Conservation (phyloP, 2,888 invertebrate species). For the Actias luna region DNA sequence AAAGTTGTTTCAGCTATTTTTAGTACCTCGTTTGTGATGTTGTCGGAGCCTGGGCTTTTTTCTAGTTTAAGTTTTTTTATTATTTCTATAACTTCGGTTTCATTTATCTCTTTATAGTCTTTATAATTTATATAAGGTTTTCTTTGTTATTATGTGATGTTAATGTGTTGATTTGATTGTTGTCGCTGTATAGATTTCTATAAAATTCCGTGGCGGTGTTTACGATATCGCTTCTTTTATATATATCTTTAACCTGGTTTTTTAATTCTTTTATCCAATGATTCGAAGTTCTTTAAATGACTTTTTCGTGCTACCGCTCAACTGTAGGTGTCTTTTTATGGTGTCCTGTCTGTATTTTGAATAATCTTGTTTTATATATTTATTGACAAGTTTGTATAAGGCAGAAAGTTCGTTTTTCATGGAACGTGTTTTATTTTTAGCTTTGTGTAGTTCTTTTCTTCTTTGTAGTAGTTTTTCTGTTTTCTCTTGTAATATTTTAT, state of each 20-base stretch:
- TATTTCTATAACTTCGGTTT: slow-evolving; percentile 20
- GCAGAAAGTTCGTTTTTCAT: slow-evolving; percentile 14
- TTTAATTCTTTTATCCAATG: slow-evolving; percentile 24
- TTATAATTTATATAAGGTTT: background rate
- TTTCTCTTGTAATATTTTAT: slow-evolving; percentile 19
- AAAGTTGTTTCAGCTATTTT: slow-evolving; percentile 11
- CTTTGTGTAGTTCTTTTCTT: slow-evolving; percentile 25
- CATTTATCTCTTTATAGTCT: slow-evolving; percentile 4
- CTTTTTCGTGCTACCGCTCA: too few relatives aligned
- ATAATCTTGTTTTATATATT: too few relatives aligned
- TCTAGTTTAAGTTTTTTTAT: slow-evolving; percentile 21
- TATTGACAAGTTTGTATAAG: too few relatives aligned
- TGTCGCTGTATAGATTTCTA: slow-evolving; percentile 20
- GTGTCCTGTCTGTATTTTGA: too few relatives aligned
- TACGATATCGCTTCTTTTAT: slow-evolving; percentile 24
- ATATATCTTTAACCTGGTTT: slow-evolving; percentile 9
- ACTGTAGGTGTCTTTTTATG: too few relatives aligned
- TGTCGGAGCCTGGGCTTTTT: slow-evolving; percentile 20
- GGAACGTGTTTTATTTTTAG: slow-evolving; percentile 22
- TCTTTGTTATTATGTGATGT: background rate
- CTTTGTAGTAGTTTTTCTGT: slow-evolving; percentile 20
- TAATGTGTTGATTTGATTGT: too few relatives aligned
- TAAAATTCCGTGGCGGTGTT: slow-evolving; percentile 27
- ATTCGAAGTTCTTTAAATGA: slow-evolving; percentile 14
- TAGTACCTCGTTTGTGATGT: slow-evolving; percentile 22